Evolutionary conservation across 1,140 invertebrate species (phyloP).

Genomic region (Monomorium pharaonis): DNA sequence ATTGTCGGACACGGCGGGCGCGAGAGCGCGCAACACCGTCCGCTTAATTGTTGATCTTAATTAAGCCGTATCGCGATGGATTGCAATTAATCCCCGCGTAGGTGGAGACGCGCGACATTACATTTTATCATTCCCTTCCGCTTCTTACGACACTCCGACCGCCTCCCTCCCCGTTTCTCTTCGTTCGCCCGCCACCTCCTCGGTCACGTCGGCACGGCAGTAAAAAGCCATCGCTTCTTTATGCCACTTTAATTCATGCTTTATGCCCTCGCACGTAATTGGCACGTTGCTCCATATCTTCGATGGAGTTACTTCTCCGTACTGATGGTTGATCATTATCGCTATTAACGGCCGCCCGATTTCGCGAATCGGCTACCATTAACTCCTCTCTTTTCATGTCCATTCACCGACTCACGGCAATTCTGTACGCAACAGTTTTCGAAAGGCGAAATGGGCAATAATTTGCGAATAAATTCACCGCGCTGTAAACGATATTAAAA

Average conservation of each 20-base stretch:
- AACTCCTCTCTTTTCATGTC: slow-evolving; percentile 15
- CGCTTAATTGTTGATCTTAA: slow-evolving; percentile 71
- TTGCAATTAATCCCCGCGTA: slow-evolving; percentile 63
- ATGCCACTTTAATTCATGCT: slow-evolving; percentile 59
- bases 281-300: slow-evolving; percentile 56
- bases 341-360: slow-evolving; percentile 26
- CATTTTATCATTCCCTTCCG: slow-evolving; percentile 54
- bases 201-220: slow-evolving; percentile 57
- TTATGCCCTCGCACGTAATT: slow-evolving; percentile 52
- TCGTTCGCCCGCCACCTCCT: neutral
- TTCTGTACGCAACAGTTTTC: neutral
- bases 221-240: slow-evolving; percentile 57
- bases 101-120: slow-evolving; percentile 49
- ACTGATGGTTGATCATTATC: slow-evolving; percentile 24
- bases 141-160: slow-evolving; percentile 21
- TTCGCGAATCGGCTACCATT: slow-evolving; percentile 42
- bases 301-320: slow-evolving; percentile 39
- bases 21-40: neutral
- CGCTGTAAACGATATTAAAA: neutral
- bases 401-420: neutral
- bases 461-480: neutral
- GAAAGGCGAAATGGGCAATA: neutral
- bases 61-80: slow-evolving; percentile 70
- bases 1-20: slow-evolving; percentile 35
- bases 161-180: neutral